These are phyloP conservation scores for Sussaba pulchella DNA, from an alignment of 2,888 invertebrate species.

Conservation along the genomic window DNA sequence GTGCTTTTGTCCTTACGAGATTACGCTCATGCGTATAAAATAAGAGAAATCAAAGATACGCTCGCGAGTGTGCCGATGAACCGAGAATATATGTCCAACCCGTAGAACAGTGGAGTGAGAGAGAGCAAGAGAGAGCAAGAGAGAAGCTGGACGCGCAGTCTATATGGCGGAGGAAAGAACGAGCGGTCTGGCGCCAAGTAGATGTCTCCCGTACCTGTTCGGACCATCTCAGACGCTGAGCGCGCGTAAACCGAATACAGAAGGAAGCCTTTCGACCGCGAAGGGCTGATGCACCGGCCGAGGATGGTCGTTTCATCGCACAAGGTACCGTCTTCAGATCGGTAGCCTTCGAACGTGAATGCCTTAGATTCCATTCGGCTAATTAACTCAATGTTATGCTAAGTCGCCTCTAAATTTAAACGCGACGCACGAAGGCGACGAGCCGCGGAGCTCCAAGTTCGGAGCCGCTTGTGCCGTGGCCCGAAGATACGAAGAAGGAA, in stretches of 20 bases:
- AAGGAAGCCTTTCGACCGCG: constrained; percentile 32
- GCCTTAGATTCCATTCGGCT: constrained; percentile 82
- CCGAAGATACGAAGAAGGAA: constrained; percentile 58
- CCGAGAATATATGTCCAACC: too few species aligned
- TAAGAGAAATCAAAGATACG: too few species aligned
- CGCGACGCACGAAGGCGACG: constrained; percentile 65
- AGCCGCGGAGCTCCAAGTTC: constrained; percentile 36
- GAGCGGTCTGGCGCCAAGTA: constrained; percentile 81
- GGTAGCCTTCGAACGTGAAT: constrained; percentile 70
- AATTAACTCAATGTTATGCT: constrained; percentile 83
- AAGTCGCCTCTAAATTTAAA: constrained; percentile 81
- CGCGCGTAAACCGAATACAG: constrained; percentile 32
- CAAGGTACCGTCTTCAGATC: constrained; percentile 46
- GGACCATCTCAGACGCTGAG: constrained; percentile 56
- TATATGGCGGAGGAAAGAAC: constrained; percentile 70
- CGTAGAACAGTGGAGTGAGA: too few species aligned
- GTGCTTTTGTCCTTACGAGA: too few species aligned
- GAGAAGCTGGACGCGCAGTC: constrained; percentile 25
- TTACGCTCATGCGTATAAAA: too few species aligned
- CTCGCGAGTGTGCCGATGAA: too few species aligned
- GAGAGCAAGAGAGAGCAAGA: too few species aligned
- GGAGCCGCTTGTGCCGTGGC: constrained; percentile 1
- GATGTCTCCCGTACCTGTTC: constrained; percentile 76
- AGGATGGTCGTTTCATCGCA: constrained; percentile 45
- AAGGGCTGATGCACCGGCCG: constrained; percentile 34